Conservation (phyloP, 2,113 vertebrate species). For the Ciconia boyciana region DNA sequence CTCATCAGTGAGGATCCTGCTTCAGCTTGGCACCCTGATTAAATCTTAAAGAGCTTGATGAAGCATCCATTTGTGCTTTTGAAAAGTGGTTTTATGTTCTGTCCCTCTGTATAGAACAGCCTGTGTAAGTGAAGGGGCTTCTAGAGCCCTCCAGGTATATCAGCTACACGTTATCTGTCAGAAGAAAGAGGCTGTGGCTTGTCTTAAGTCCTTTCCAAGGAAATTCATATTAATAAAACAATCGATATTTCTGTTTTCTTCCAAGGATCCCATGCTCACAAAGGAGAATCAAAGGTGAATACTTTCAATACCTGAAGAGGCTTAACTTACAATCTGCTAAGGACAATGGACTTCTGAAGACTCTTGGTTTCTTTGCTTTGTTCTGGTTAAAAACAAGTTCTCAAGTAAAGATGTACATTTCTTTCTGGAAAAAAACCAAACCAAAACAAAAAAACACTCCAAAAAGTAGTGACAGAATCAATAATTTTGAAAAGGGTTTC, state of each 20-base stretch:
- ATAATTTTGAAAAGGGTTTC: not conserved
- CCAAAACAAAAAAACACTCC: too few relatives aligned
- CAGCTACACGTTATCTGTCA: not conserved
- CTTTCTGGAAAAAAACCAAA: not conserved
- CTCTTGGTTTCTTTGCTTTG: not conserved
- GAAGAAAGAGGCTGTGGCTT: not conserved
- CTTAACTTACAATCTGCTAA: not conserved
- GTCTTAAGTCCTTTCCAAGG: not conserved
- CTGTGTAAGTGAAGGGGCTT: not conserved
- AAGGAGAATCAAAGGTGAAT: not conserved
- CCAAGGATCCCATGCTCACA: not conserved
- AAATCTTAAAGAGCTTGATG: not conserved
- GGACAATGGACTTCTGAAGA: not conserved
- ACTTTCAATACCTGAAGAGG: not conserved
- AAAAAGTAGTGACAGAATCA: not conserved
- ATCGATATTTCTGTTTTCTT: not conserved
- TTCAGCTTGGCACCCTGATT: conserved; percentile 6
- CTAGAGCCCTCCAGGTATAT: not conserved
- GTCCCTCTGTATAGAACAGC: not conserved
- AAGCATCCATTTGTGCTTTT: not conserved
- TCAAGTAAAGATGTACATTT: not conserved
- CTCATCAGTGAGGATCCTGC: not conserved
- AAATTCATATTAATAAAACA: not conserved
- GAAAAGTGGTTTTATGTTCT: not conserved
- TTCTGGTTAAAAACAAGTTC: not conserved